Base-by-base conservation (phyloP, 1,140 invertebrate genomes). In the Rhopalosiphum maidis region DNA sequence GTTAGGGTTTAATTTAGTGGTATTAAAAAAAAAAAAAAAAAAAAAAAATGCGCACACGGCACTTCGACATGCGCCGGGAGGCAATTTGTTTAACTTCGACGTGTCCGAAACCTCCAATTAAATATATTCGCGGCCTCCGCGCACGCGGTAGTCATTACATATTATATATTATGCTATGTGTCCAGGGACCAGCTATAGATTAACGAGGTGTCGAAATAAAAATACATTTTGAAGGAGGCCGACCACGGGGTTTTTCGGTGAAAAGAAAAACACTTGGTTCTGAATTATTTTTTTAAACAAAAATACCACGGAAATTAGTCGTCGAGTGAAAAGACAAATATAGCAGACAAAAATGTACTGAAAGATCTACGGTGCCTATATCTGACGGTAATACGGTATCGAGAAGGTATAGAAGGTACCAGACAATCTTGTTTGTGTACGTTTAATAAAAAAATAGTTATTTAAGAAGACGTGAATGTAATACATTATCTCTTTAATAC, bases 1-100 rank as follows among this genome's bases (percentile, higher is more conserved):
- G 88, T 90, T 90, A 54, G 23, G 46, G 87, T 89, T 89, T 55
- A 55, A 90, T 90, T 90, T 41, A 60, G 23, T 51, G 88, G 21
- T 55, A 55, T 55, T 9, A 11, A 15, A 55, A 55, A 51, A 46
- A 37, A 46, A 54, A 90, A 90, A 11, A 15, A 55, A 55, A 51
- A 46, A 37, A 46, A 54, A 90, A 90, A 60, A 41, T 1, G 3
- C 0, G 60, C n/a, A 77, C 30, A 77, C n/a, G 18, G 60, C 37
- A 23, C 43, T 88, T 22, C 46, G 46, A 51, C 87, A 30, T 54
- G 18, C 7, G 87, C 87, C 87, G 48, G 87, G 15, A 54, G 87
- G 46, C 46, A 48, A 88, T 51, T 88, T 51, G n/a, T 88, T 35
- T 88, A 1, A 3, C 46, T 35, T 88, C 43, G 46, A 48, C 86